A percentile compares a stretch with the other conserved stretches of the same genome.
These are phyloP conservation scores for Pseudococcus jackbeardsleyi DNA, from an alignment of 2,888 invertebrate species.

Conservation along the genomic window DNA sequence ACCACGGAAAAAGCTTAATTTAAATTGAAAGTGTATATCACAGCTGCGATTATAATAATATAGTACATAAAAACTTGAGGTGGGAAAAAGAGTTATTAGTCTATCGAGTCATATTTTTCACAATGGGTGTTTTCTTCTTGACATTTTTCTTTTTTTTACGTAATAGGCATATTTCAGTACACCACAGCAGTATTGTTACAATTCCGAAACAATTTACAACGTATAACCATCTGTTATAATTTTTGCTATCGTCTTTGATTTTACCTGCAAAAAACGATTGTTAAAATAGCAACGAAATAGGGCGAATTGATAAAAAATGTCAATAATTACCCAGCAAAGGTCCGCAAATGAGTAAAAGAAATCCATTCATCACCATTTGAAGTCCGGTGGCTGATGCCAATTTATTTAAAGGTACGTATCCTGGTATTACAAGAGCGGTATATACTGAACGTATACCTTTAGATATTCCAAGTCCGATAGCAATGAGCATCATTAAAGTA, in stretches of 20 bases:
- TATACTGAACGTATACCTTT: slow-evolving; percentile 81
- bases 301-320: not conserved
- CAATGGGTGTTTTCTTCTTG: slow-evolving; percentile 34
- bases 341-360: slow-evolving; percentile 66
- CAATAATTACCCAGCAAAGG: slow-evolving; percentile 58
- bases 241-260: slow-evolving; percentile 38
- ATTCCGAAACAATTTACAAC: slow-evolving; percentile 59
- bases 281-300: not conserved
- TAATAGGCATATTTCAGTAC: slow-evolving; percentile 15
- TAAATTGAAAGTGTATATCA: slow-evolving; percentile 49
- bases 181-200: slow-evolving; percentile 53
- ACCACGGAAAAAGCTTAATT: slow-evolving; percentile 11
- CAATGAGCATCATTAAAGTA: slow-evolving; percentile 71
- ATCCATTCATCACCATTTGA: slow-evolving; percentile 79
- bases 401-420: slow-evolving; percentile 78
- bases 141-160: not conserved
- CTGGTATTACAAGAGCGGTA: slow-evolving; percentile 79
- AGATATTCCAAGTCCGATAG: slow-evolving; percentile 76
- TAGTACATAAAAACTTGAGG: not conserved
- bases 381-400: slow-evolving; percentile 79
- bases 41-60: not conserved
- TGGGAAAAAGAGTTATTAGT: not conserved
- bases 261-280: not conserved
- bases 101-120: slow-evolving; percentile 30
- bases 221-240: slow-evolving; percentile 56